Conservation (phyloP, 2,888 invertebrate species). For the Crematogaster levior region DNA sequence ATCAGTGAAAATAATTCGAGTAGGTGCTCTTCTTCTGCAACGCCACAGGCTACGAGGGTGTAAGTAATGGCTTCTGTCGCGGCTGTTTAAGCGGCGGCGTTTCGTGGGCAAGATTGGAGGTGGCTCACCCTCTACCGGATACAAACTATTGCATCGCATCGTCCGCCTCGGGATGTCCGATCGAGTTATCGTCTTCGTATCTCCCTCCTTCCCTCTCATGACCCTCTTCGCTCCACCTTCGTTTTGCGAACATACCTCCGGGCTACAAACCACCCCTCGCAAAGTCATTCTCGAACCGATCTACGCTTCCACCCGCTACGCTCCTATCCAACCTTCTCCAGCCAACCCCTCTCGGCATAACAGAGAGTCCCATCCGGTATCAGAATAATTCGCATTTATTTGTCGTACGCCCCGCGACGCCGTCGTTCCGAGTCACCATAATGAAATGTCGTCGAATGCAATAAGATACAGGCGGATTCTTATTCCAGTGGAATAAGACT, state of each 20-base stretch:
- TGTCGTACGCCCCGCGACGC: slow-evolving; percentile 56
- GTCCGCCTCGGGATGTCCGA: slow-evolving; percentile 80
- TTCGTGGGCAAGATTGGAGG: slow-evolving; percentile 79
- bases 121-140: slow-evolving; percentile 79
- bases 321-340: slow-evolving; percentile 13
- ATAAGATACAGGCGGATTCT: slow-evolving; percentile 69
- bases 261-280: slow-evolving; percentile 64
- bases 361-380: slow-evolving; percentile 65
- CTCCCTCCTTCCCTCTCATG: slow-evolving; percentile 50
- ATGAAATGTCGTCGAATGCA: slow-evolving; percentile 77
- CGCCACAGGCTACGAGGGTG: slow-evolving; percentile 65
- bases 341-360: slow-evolving; percentile 44
- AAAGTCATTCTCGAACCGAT: slow-evolving; percentile 58
- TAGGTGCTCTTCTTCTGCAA: slow-evolving; percentile 65
- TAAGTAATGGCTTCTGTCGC: slow-evolving; percentile 82
- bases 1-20: slow-evolving; percentile 76
- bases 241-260: slow-evolving; percentile 55
- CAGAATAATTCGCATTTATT: slow-evolving; percentile 78
- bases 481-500: slow-evolving; percentile 66
- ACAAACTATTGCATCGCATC: slow-evolving; percentile 81
- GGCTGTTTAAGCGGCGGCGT: slow-evolving; percentile 79
- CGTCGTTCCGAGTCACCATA: slow-evolving; percentile 60
- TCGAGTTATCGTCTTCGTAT: slow-evolving; percentile 77
- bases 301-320: slow-evolving; percentile 11
- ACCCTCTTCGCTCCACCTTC: slow-evolving; percentile 50